phyloP scores from a whole-genome alignment of 2,113 vertebrate species.

The Sarotherodon lohbergeri region DNA sequence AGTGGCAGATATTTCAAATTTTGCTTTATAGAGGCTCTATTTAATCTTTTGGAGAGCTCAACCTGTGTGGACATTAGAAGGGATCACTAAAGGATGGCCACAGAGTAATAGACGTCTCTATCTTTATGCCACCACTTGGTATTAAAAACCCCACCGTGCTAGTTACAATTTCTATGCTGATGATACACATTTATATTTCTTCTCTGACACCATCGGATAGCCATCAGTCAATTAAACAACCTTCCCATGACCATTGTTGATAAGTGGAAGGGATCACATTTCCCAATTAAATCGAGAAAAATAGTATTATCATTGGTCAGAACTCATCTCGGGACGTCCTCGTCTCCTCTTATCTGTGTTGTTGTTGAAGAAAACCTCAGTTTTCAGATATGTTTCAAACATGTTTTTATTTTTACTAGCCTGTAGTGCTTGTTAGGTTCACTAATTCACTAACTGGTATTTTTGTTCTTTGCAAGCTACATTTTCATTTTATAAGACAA shows the following conservation, averaged over 20 bases:
- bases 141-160: accelerated
- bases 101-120: neutral
- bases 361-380: neutral
- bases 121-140: neutral
- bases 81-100: neutral
- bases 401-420: neutral
- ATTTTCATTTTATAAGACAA: neutral
- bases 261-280: neutral
- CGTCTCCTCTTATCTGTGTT: neutral
- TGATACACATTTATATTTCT: neutral
- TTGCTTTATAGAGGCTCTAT: neutral
- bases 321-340: neutral
- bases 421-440: neutral
- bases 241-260: neutral
- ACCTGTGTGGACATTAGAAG: neutral
- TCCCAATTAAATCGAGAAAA: neutral
- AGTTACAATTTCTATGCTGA: neutral
- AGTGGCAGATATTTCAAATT: neutral
- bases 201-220: neutral
- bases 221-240: neutral
- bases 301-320: neutral
- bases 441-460: neutral
- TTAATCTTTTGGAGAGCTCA: neutral
- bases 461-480: neutral
- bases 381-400: neutral